These are phyloP conservation scores for Sternotherus odoratus DNA, from an alignment of 2,797 vertebrate genomes.

Conservation along the genomic window DNA sequence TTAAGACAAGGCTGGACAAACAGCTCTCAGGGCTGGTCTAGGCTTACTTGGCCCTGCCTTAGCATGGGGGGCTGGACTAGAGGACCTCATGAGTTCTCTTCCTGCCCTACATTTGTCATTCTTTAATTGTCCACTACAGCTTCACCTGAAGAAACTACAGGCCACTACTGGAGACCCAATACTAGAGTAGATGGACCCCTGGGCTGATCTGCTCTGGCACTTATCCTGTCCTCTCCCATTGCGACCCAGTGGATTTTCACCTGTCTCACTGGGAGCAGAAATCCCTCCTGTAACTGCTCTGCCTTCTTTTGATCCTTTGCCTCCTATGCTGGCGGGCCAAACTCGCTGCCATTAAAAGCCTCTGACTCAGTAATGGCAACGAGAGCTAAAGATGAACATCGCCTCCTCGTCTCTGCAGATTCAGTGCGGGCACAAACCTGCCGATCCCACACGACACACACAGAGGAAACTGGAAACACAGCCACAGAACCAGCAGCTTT, in stretches of 20 bases:
- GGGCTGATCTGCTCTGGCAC: background rate
- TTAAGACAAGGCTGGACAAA: background rate
- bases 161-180: background rate
- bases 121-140: background rate
- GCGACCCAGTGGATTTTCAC: no score
- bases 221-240: background rate
- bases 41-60: background rate
- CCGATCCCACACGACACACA: background rate
- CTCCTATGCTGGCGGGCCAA: background rate
- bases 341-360: background rate
- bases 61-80: background rate
- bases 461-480: background rate
- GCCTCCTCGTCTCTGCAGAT: background rate
- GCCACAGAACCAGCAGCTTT: background rate
- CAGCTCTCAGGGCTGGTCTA: background rate
- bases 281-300: background rate
- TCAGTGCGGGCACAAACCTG: background rate
- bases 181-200: background rate
- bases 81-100: background rate
- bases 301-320: background rate
- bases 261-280: background rate
- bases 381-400: background rate
- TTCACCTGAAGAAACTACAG: background rate
- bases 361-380: background rate
- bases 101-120: background rate